phyloP scores from a whole-genome alignment of 2,113 vertebrate species.

The Dolichotis patagonum region DNA sequence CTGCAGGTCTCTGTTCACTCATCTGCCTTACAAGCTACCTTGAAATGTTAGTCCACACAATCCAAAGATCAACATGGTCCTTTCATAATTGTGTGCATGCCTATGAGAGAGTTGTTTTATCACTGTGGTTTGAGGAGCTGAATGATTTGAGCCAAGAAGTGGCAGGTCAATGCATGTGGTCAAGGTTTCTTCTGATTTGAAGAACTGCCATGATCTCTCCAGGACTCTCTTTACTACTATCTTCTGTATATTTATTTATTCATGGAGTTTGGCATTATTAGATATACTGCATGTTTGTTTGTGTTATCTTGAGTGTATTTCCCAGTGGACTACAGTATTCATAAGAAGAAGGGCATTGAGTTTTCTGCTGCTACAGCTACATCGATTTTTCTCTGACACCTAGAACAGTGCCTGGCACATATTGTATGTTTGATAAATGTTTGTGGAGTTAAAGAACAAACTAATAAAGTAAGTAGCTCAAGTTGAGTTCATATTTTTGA shows the following conservation, averaged over 20 bases:
- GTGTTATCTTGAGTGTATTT: not conserved
- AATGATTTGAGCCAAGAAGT: not conserved
- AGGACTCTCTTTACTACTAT: not conserved
- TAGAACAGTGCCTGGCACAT: not conserved
- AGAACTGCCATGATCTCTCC: not conserved
- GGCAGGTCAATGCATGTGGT: not conserved
- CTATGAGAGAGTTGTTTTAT: not conserved
- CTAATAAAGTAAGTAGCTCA: not conserved
- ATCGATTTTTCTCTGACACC: not conserved
- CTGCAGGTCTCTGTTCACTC: not conserved
- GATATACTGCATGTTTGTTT: not conserved
- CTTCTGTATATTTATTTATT: not conserved
- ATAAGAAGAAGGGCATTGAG: not conserved
- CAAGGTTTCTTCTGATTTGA: not conserved
- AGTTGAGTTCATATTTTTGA: not conserved
- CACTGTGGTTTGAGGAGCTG: not conserved
- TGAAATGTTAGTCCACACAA: not conserved
- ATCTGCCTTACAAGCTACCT: not conserved
- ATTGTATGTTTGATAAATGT: not conserved
- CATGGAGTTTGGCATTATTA: not conserved
- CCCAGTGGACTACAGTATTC: not conserved
- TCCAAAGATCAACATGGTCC: not conserved
- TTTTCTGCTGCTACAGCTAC: not conserved
- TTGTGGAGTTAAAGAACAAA: not conserved
- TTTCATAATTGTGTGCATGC: not conserved